Percentiles rank a stretch among this genome's conserved stretches.
phyloP scores from a whole-genome alignment of 2,113 vertebrate genomes.

The Ginglymostoma cirratum region DNA sequence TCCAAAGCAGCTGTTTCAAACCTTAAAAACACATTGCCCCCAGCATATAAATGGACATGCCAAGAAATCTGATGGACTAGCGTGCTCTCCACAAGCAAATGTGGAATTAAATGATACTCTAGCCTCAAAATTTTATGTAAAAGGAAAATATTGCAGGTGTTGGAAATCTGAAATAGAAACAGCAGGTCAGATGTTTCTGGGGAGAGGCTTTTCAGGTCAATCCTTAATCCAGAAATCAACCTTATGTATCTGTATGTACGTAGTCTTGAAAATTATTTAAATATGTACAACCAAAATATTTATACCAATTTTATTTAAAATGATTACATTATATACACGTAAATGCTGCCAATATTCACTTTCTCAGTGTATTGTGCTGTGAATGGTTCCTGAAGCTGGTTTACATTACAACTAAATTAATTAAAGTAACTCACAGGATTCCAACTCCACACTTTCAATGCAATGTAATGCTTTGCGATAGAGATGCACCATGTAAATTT shows the following conservation, averaged over 20 bases:
- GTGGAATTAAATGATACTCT: not conserved
- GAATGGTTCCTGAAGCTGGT: not conserved
- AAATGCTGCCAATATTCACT: not conserved
- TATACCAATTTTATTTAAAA: not conserved
- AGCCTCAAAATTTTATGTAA: not conserved
- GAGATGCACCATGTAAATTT: not conserved
- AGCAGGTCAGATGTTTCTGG: no score
- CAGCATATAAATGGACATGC: not conserved
- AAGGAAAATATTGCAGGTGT: not conserved
- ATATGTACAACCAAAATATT: not conserved
- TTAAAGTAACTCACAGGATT: no score
- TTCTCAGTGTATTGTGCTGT: not conserved
- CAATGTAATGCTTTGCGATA: not conserved
- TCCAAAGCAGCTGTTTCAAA: not conserved
- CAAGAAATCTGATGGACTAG: not conserved
- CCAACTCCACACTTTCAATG: not conserved
- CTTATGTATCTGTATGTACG: not conserved
- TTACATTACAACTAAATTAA: not conserved
- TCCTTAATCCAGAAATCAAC: not conserved
- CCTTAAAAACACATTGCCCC: not conserved
- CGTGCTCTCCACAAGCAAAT: not conserved
- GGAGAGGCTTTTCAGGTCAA: no score
- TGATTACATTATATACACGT: not conserved
- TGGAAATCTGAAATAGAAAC: not conserved
- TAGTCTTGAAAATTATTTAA: not conserved